These are phyloP conservation scores for Microctonus aethiopoides DNA, from an alignment of 2,888 invertebrate species.

Conservation along the genomic window DNA sequence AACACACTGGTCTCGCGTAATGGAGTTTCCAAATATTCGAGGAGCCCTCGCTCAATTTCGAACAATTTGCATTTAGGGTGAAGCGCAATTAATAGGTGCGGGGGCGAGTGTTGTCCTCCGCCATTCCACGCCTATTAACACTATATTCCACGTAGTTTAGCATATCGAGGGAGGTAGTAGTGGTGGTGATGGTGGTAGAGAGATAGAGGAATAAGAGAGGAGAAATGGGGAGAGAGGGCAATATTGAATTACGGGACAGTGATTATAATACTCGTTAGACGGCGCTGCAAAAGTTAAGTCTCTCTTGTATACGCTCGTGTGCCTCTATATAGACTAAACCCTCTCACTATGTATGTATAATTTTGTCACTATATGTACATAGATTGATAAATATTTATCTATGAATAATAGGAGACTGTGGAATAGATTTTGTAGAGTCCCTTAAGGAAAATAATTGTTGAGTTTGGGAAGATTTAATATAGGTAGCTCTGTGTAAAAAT, in stretches of 20 bases:
- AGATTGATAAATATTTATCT: too few species aligned
- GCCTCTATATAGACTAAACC: constrained; percentile 19
- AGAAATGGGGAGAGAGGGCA: constrained; percentile 59
- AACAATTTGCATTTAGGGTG: constrained; percentile 67
- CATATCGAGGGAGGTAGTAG: constrained; percentile 37
- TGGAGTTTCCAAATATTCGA: constrained; percentile 68
- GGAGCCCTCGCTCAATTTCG: constrained; percentile 67
- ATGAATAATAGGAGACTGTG: too few species aligned
- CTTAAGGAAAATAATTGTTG: too few species aligned
- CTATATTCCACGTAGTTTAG: constrained; percentile 60
- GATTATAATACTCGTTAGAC: constrained; percentile 67
- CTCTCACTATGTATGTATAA: background rate
- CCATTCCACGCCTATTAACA: constrained; percentile 66
- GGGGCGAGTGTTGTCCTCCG: constrained; percentile 55
- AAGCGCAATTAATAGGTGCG: constrained; percentile 67
- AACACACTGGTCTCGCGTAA: constrained; percentile 58
- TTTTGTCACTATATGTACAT: background rate
- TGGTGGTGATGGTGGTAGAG: background rate
- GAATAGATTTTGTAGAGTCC: too few species aligned
- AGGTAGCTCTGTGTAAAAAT: too few species aligned
- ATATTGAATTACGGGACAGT: constrained; percentile 65
- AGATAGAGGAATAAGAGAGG: constrained; percentile 49
- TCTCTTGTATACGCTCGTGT: constrained; percentile 30
- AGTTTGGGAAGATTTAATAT: too few species aligned
- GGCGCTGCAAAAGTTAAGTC: constrained; percentile 57